Percentiles rank a stretch among this genome's conserved stretches.
Evolutionary conservation across 2,797 vertebrate species (phyloP).

Genomic region (Trematomus bernacchii): DNA sequence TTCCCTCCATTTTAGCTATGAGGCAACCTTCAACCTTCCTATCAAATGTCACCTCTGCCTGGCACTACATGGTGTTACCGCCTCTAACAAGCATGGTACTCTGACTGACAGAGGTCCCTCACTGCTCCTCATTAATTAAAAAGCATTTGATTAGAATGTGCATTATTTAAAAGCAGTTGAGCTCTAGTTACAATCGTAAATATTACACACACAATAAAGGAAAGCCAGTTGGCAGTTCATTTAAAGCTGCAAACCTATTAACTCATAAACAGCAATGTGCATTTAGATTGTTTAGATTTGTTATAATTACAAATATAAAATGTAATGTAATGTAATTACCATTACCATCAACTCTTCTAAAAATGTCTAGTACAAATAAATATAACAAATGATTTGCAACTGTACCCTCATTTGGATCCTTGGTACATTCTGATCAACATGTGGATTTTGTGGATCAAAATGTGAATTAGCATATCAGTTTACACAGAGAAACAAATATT

Average conservation of each 20-base stretch:
- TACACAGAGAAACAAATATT: too few species aligned
- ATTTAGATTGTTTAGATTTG: too few species aligned
- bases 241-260: neutral
- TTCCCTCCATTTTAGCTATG: slow-evolving; percentile 72
- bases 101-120: slow-evolving; percentile 46
- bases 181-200: neutral
- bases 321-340: too few species aligned
- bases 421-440: neutral
- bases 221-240: neutral
- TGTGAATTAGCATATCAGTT: too few species aligned
- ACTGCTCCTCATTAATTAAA: slow-evolving; percentile 7
- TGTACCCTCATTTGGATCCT: neutral
- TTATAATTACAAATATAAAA: too few species aligned
- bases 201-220: neutral
- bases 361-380: neutral
- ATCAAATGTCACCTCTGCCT: slow-evolving; percentile 78
- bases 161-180: neutral
- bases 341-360: too few species aligned
- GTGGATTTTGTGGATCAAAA: neutral
- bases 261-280: neutral
- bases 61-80: slow-evolving; percentile 40
- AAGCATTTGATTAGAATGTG: neutral
- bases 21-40: slow-evolving; percentile 76
- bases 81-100: slow-evolving; percentile 53
- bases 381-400: neutral